Evolutionary conservation across 2,113 vertebrate genomes (phyloP).

Genomic region (Muntiacus muntjak): DNA sequence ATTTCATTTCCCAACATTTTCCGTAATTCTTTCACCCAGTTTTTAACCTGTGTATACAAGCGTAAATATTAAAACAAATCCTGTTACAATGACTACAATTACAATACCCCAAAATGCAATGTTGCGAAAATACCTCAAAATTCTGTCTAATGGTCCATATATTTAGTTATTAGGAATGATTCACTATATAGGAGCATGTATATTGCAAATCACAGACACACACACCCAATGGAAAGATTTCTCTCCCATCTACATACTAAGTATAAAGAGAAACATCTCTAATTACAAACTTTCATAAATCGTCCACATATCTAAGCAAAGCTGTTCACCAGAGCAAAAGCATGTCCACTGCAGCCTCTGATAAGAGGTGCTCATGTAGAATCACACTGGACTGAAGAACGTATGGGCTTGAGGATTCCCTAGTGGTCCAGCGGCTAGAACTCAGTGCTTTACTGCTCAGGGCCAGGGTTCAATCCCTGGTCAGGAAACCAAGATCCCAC

Average conservation of each 20-base stretch:
- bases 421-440: not conserved
- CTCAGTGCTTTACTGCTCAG: not conserved
- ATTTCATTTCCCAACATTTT: conserved; percentile 99
- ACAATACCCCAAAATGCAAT: not conserved
- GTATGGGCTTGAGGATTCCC: not conserved
- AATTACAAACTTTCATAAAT: not conserved
- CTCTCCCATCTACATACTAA: not conserved
- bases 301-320: conserved; percentile 16
- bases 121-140: not conserved
- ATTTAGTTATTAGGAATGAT: conserved; percentile 3
- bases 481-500: not conserved
- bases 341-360: not conserved
- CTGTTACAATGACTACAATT: not conserved
- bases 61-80: conserved; percentile 49
- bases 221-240: not conserved
- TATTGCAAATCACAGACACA: not conserved
- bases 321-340: conserved; percentile 23
- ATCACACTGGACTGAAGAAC: not conserved
- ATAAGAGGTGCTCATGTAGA: not conserved
- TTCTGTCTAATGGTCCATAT: not conserved
- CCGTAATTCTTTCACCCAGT: conserved; percentile 98
- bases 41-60: conserved; percentile 92
- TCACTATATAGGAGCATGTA: not conserved
- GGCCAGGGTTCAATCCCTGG: not conserved
- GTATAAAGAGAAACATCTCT: not conserved